Conservation (phyloP, 2,113 vertebrate species). For the Podarcis raffonei region DNA sequence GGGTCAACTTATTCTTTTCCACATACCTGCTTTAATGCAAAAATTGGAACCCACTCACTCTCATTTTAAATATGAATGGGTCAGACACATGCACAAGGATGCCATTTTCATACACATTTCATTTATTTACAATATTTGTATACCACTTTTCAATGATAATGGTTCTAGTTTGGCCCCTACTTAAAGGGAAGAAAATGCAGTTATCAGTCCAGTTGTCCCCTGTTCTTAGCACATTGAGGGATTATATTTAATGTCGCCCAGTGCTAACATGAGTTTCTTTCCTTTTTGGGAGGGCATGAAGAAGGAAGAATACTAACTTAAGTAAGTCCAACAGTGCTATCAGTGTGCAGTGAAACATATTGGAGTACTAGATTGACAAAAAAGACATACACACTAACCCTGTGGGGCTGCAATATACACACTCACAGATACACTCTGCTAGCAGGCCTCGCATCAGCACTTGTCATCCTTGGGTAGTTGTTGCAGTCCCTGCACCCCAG, state of each 20-base stretch:
- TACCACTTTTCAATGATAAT: neutral
- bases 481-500: neutral
- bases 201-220: neutral
- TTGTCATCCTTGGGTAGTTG: neutral
- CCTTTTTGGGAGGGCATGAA: too few species aligned
- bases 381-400: too few species aligned
- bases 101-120: neutral
- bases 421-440: neutral
- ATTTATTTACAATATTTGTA: too few species aligned
- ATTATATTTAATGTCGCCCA: neutral
- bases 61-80: neutral
- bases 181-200: neutral
- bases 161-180: neutral
- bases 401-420: neutral
- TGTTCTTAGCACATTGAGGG: neutral
- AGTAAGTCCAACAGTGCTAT: too few species aligned
- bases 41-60: neutral
- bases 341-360: too few species aligned
- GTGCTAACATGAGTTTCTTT: neutral
- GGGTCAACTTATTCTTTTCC: neutral
- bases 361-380: too few species aligned
- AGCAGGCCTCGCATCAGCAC: neutral
- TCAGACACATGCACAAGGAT: neutral
- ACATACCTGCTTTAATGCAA: neutral
- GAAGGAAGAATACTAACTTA: too few species aligned